Evolutionary conservation across 2,113 vertebrate species (phyloP).

Genomic region (Empidonax alnorum): DNA sequence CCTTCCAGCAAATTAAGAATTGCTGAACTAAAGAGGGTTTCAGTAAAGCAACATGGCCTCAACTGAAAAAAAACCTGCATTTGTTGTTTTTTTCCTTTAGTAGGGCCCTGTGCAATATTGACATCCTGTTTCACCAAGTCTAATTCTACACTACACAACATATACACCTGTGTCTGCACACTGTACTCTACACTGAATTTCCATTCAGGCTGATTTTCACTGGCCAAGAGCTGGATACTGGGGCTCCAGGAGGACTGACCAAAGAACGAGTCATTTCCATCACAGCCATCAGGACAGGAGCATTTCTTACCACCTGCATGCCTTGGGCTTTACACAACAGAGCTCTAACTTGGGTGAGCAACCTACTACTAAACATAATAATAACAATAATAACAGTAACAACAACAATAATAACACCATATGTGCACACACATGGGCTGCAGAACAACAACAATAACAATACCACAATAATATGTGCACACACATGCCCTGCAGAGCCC

Average conservation of each 20-base stretch:
- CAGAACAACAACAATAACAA: not conserved
- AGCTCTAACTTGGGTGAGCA: not conserved
- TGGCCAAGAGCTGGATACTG: not conserved
- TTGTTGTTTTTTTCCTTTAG: not conserved
- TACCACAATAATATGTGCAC: not conserved
- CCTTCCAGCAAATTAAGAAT: not conserved
- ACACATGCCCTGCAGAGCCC: not conserved
- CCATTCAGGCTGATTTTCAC: not conserved
- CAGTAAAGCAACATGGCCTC: not conserved
- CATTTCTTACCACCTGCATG: not conserved
- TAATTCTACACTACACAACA: not conserved
- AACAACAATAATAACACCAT: not conserved
- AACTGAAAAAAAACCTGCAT: not conserved
- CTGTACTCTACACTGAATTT: not conserved
- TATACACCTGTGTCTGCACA: not conserved
- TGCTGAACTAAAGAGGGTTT: constrained; percentile 10
- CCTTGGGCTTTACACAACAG: not conserved
- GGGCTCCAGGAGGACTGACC: not conserved
- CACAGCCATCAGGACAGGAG: not conserved
- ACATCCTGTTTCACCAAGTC: not conserved
- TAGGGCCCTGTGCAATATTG: not conserved
- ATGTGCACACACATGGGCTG: not conserved
- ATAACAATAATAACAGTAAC: not conserved
- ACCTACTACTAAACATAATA: not conserved
- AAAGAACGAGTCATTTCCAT: not conserved